A percentile compares a stretch with the other conserved stretches of the same genome.
Conservation (phyloP, 2,888 invertebrate genomes). For the Leucania comma region DNA sequence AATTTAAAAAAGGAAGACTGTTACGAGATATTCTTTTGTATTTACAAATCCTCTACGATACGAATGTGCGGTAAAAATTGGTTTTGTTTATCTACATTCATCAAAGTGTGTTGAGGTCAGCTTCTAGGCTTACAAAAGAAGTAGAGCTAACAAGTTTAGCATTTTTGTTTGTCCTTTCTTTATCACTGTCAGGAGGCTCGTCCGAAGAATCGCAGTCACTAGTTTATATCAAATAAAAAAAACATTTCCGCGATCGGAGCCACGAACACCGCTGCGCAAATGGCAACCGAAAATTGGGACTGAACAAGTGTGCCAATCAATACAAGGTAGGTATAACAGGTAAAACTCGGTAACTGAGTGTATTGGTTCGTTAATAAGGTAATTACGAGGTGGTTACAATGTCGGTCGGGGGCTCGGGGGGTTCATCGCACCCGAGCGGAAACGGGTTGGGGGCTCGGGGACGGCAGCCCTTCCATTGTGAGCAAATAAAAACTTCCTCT, state of each 20-base stretch:
- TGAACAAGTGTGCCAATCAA: slow-evolving; percentile 32
- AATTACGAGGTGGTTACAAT: slow-evolving; percentile 70
- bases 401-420: slow-evolving; percentile 48
- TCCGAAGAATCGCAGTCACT: no score
- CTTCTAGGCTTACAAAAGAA: neutral
- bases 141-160: neutral
- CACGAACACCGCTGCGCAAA: slow-evolving; percentile 1
- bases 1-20: slow-evolving; percentile 6
- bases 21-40: slow-evolving; percentile 1
- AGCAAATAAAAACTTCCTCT: slow-evolving; percentile 68
- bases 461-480: slow-evolving; percentile 57
- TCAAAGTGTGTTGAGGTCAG: neutral
- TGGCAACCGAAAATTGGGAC: slow-evolving; percentile 26
- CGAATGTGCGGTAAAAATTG: neutral
- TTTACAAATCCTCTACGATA: neutral
- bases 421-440: slow-evolving; percentile 71
- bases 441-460: slow-evolving; percentile 63
- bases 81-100: neutral
- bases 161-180: neutral
- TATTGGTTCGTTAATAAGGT: slow-evolving; percentile 70
- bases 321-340: slow-evolving; percentile 28
- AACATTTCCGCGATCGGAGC: neutral
- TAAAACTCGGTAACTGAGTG: slow-evolving; percentile 42
- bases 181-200: neutral
- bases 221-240: no score